These are phyloP conservation scores for Blastobasis adustella DNA, from an alignment of 2,888 invertebrate genomes.

Conservation along the genomic window DNA sequence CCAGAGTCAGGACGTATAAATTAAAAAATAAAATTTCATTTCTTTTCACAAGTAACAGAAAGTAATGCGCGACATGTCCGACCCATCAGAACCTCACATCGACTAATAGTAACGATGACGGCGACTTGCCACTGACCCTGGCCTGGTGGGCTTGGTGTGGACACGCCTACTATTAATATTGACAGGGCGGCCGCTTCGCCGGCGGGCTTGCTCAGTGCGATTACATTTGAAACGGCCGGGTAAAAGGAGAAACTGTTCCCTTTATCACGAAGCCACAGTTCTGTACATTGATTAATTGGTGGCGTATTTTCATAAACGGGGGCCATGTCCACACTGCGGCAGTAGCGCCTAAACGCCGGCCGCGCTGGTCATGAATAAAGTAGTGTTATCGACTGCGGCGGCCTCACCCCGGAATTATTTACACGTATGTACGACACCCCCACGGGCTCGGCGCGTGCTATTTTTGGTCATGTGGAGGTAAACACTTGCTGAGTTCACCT, in stretches of 20 bases:
- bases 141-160: slow-evolving; percentile 34
- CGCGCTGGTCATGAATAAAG: slow-evolving; percentile 65
- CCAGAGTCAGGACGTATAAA: too few species aligned
- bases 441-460: slow-evolving; percentile 31
- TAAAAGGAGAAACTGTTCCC: too few species aligned
- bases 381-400: slow-evolving; percentile 63
- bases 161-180: slow-evolving; percentile 25
- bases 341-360: slow-evolving; percentile 41
- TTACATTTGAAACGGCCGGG: too few species aligned
- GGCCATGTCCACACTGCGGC: slow-evolving; percentile 36
- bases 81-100: slow-evolving; percentile 20
- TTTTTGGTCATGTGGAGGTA: slow-evolving; percentile 33
- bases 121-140: slow-evolving; percentile 29
- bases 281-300: slow-evolving; percentile 1
- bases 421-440: slow-evolving; percentile 49
- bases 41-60: neutral
- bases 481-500: slow-evolving; percentile 17
- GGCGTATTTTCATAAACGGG: neutral
- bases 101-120: slow-evolving; percentile 41
- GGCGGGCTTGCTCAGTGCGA: too few species aligned
- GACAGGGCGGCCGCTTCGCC: slow-evolving; percentile 3
- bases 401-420: slow-evolving; percentile 62
- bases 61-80: slow-evolving; percentile 7
- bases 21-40: too few species aligned
- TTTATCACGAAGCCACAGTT: too few species aligned